These are phyloP conservation scores for Lerema accius DNA, from an alignment of 1,140 invertebrate genomes.

Conservation along the genomic window DNA sequence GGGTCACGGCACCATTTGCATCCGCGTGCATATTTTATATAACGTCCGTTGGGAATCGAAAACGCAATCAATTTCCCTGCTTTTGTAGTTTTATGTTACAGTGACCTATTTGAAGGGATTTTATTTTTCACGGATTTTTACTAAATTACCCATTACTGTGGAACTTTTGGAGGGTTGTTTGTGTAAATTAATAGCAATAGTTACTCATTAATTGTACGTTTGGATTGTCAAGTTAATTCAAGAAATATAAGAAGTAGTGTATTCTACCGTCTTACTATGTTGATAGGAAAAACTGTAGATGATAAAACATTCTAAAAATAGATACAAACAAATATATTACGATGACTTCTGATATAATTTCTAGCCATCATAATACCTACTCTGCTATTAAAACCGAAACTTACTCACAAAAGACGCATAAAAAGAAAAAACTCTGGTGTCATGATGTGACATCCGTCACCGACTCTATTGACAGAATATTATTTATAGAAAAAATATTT, in stretches of 20 bases:
- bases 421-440: constrained; percentile 2
- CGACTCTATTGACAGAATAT: constrained; percentile 1
- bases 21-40: constrained; percentile 56
- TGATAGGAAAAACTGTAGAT: no score
- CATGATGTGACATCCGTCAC: not conserved
- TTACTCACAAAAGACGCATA: not conserved
- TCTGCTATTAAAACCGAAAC: no score
- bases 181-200: no score
- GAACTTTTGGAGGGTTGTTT: no score
- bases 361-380: no score
- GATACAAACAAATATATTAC: no score
- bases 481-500: constrained; percentile 19
- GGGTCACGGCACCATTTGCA: constrained; percentile 64
- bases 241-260: no score
- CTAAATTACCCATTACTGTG: not conserved
- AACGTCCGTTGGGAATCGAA: constrained; percentile 44
- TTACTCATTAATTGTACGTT: no score
- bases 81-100: constrained; percentile 29
- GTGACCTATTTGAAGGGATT: constrained; percentile 7
- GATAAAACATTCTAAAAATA: no score
- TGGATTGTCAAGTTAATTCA: no score
- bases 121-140: constrained; percentile 27
- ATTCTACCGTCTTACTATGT: no score
- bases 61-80: constrained; percentile 31
- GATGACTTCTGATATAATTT: no score